Conservation (phyloP, 2,797 vertebrate species). For the Tokudaia tokunoshimensis region DNA sequence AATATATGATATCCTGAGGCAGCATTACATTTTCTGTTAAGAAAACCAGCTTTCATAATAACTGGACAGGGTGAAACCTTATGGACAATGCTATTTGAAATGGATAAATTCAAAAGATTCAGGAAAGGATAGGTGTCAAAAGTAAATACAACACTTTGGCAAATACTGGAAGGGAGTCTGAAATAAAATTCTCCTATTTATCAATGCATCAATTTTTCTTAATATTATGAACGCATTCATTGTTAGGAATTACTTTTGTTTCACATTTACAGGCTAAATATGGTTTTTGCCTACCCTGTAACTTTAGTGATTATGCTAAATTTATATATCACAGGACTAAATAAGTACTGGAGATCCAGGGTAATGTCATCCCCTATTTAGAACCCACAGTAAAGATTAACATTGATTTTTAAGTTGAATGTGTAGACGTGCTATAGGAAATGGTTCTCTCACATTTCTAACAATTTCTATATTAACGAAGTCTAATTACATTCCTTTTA, state of each 20-base stretch:
- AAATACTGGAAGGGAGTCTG: background rate
- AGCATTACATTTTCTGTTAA: background rate
- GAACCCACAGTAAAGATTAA: background rate
- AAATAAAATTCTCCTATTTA: background rate
- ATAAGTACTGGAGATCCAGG: background rate
- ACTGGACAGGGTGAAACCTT: background rate
- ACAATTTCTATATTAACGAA: background rate
- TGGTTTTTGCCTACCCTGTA: background rate
- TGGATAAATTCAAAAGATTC: background rate
- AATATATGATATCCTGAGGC: background rate
- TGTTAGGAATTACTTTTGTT: background rate
- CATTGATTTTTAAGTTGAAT: slow-evolving; percentile 26
- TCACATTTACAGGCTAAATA: background rate
- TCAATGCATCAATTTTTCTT: background rate
- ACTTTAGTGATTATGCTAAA: background rate
- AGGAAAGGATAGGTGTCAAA: background rate
- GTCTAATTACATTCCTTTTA: background rate
- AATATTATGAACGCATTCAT: background rate
- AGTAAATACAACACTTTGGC: background rate
- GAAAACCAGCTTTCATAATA: background rate
- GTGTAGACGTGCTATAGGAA: background rate
- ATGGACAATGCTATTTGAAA: background rate
- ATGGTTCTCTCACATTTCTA: slow-evolving; percentile 15
- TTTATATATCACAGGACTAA: background rate
- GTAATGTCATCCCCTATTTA: background rate